phyloP scores from a whole-genome alignment of 2,888 invertebrate species.

The Pandemis heparana region DNA sequence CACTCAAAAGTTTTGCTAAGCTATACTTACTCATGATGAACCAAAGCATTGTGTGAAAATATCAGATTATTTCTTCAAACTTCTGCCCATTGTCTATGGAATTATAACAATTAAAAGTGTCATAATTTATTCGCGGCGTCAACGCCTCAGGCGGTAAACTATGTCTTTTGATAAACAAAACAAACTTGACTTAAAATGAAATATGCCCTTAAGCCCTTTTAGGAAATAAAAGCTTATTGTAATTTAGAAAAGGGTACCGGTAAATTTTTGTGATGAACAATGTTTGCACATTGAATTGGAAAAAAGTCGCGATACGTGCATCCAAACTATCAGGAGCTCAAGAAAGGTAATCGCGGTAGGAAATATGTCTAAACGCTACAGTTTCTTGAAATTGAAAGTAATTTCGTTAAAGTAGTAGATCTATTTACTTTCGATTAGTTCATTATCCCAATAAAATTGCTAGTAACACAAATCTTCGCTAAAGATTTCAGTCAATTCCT shows the following conservation, averaged over 20 bases:
- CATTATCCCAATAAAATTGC: no score
- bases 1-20: no score
- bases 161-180: conserved; percentile 17
- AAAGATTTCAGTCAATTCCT: no score
- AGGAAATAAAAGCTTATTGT: background rate
- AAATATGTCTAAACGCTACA: no score
- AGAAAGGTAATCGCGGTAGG: no score
- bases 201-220: background rate
- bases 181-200: background rate
- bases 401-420: no score
- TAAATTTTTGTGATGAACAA: background rate
- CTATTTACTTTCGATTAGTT: no score
- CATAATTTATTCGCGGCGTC: conserved; percentile 20
- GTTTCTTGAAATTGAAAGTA: no score
- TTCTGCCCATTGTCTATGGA: conserved; percentile 22
- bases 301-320: no score
- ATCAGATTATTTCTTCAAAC: conserved; percentile 16
- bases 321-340: no score
- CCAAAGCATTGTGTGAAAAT: conserved; percentile 19
- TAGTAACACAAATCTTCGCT: no score
- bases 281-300: background rate
- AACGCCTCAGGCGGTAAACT: conserved; percentile 3
- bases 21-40: no score
- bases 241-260: background rate
- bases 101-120: conserved; percentile 30